Conservation (phyloP, 2,113 vertebrate genomes). For the Scomber colias region DNA sequence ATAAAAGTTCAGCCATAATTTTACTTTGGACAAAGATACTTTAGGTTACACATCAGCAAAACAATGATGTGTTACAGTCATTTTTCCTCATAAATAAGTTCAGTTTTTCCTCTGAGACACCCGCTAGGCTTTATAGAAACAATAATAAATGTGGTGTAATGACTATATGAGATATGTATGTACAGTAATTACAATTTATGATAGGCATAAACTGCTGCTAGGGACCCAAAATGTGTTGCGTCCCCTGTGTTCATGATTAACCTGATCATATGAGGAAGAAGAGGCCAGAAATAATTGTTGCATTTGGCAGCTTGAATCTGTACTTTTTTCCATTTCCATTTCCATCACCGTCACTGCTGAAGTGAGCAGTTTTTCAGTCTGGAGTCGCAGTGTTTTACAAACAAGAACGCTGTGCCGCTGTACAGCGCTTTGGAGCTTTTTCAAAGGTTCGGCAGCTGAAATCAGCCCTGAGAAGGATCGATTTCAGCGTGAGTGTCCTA, state of each 20-base stretch:
- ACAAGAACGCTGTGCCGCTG: neutral
- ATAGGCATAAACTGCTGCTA: no score
- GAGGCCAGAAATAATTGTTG: neutral
- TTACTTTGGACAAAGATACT: no score
- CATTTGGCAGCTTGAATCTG: neutral
- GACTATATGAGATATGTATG: no score
- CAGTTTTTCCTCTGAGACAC: no score
- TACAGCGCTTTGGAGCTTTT: neutral
- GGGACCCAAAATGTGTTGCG: neutral
- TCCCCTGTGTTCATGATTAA: no score
- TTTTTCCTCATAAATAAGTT: no score
- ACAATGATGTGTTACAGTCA: no score
- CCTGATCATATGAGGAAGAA: neutral
- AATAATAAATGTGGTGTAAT: no score
- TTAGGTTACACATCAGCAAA: no score
- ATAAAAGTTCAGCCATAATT: no score
- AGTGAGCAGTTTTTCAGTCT: neutral
- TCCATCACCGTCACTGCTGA: neutral
- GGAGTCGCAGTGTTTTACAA: neutral
- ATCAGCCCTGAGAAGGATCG: conserved; percentile 16
- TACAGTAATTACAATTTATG: neutral
- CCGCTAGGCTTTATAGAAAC: no score
- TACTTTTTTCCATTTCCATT: neutral
- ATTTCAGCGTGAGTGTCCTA: neutral
- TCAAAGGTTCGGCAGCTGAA: neutral